Conservation (phyloP, 2,113 vertebrate species). For the Mus musculus region GRCm39 chr16:56501501-56502000, state of each 20-base stretch:
- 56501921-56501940: constrained; percentile 45
- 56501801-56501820: constrained; percentile 45
- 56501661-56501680: constrained; percentile 79
- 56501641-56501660: constrained; percentile 72
- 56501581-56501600: constrained; percentile 58
- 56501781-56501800: constrained; percentile 55
- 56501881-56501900: constrained; percentile 69
- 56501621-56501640: constrained; percentile 71
- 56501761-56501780: constrained; percentile 66
- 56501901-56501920: constrained; percentile 50
- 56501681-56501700: constrained; percentile 85
- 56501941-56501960: constrained; percentile 49
- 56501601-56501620: constrained; percentile 53
- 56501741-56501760: constrained; percentile 67
- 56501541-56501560: background rate
- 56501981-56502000: constrained; percentile 3
- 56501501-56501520: background rate
- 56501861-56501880: constrained; percentile 73
- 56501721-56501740: constrained; percentile 75
- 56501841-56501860: constrained; percentile 62
- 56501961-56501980: constrained; percentile 63
- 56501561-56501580: background rate
- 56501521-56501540: background rate
- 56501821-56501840: constrained; percentile 72
- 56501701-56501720: constrained; percentile 79